These are phyloP conservation scores for Turritopsis rubra DNA, from an alignment of 30 jellyfish, hydroid and myxozoan species.

Conservation along the genomic window DNA sequence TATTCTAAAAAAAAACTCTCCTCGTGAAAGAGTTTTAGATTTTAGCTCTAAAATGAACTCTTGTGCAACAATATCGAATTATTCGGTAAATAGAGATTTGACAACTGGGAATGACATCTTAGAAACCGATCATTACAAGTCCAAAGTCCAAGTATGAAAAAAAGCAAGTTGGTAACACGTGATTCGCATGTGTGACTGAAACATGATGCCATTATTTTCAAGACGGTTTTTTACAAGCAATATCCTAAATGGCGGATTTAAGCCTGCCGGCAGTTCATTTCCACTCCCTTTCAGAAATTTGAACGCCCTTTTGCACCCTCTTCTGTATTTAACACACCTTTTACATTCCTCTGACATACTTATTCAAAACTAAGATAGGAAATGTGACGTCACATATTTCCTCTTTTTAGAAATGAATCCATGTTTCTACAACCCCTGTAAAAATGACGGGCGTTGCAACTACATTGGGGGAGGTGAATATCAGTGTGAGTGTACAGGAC, in stretches of 20 bases:
- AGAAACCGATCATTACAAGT: background rate
- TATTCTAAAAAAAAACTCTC: background rate
- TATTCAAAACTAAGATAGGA: too few relatives aligned
- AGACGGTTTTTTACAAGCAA: background rate
- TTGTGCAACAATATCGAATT: background rate
- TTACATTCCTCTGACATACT: too few relatives aligned
- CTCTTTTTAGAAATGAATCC: constrained; percentile 72
- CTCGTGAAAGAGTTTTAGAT: too few relatives aligned
- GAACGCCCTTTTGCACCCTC: too few relatives aligned
- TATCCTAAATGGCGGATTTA: too few relatives aligned
- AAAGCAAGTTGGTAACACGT: background rate
- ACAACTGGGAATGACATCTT: background rate
- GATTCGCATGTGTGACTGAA: background rate
- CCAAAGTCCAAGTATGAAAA: background rate
- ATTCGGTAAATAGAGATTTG: background rate
- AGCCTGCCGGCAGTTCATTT: too few relatives aligned
- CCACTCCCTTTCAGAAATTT: too few relatives aligned
- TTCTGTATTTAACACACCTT: too few relatives aligned
- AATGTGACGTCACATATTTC: too few relatives aligned
- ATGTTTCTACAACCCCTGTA: constrained; percentile 77
- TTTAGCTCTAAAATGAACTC: background rate
- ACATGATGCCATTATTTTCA: background rate
- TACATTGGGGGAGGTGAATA: constrained; percentile 74
- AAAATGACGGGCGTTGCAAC: constrained; percentile 60
- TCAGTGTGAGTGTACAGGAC: constrained; percentile 10